Evolutionary conservation across 1,140 invertebrate genomes (phyloP).

Genomic region (Camponotus floridanus): DNA sequence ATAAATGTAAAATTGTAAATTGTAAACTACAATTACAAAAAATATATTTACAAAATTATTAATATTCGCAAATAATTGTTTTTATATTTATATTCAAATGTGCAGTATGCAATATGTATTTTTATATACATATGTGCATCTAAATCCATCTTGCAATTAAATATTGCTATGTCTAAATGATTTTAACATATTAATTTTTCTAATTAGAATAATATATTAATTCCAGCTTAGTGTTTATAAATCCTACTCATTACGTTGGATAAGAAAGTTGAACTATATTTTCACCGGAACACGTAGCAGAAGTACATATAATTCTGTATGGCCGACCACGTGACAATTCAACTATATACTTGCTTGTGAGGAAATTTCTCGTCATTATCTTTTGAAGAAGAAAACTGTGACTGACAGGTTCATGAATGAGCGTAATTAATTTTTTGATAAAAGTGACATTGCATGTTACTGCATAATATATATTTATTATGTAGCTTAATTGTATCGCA

Average conservation of each 20-base stretch:
- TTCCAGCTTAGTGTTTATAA: background rate
- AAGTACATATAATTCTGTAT: background rate
- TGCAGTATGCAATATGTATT: too few species aligned
- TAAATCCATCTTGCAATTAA: background rate
- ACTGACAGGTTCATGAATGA: background rate
- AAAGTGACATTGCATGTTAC: background rate
- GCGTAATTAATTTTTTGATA: background rate
- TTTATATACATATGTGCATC: background rate
- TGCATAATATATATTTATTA: background rate
- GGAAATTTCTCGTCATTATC: background rate
- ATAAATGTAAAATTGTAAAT: too few species aligned
- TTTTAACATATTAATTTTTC: background rate
- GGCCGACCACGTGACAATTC: background rate
- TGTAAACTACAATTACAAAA: background rate
- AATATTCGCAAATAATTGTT: background rate
- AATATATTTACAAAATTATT: background rate
- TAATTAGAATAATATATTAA: background rate
- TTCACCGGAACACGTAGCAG: background rate
- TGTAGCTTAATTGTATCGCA: background rate
- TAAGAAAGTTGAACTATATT: constrained; percentile 30
- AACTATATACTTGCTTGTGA: background rate
- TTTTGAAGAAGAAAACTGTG: background rate
- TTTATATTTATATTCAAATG: background rate
- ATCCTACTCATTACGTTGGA: background rate
- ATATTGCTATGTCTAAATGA: background rate